phyloP scores from a whole-genome alignment of 2,888 invertebrate genomes.

The Cryptocephalus primarius region DNA sequence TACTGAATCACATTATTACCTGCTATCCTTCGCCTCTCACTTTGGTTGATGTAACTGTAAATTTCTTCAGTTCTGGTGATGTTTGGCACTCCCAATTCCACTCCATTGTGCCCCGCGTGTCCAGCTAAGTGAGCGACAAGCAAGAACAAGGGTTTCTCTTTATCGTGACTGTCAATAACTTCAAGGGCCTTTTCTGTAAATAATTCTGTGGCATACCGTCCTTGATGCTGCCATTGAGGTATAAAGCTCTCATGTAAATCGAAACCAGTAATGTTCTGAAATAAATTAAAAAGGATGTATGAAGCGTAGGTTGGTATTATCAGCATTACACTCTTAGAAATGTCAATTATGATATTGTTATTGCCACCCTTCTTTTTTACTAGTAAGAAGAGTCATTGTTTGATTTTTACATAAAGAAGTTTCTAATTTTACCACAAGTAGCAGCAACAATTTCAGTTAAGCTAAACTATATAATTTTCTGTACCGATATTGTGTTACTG shows the following conservation, averaged over 20 bases:
- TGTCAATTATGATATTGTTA: too few relatives aligned
- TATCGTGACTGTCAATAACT: slow-evolving; percentile 49
- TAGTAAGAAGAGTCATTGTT: too few relatives aligned
- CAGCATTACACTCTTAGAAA: too few relatives aligned
- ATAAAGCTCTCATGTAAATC: slow-evolving; percentile 36
- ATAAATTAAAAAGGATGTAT: slow-evolving; percentile 6
- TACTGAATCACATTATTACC: slow-evolving; percentile 38
- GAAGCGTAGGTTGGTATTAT: too few relatives aligned
- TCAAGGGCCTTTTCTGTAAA: slow-evolving; percentile 54
- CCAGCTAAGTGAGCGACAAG: slow-evolving; percentile 63
- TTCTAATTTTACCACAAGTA: too few relatives aligned
- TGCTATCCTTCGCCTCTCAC: slow-evolving; percentile 55
- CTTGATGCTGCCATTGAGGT: slow-evolving; percentile 40
- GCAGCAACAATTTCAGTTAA: background rate
- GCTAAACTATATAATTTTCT: too few relatives aligned
- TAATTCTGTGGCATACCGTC: slow-evolving; percentile 59
- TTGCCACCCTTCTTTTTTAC: too few relatives aligned
- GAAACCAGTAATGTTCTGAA: slow-evolving; percentile 35
- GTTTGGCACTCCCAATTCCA: slow-evolving; percentile 58
- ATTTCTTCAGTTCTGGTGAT: slow-evolving; percentile 45
- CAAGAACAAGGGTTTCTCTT: slow-evolving; percentile 57
- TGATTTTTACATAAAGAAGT: too few relatives aligned
- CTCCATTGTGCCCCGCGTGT: slow-evolving; percentile 39
- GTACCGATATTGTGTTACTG: too few relatives aligned
- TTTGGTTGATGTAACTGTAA: slow-evolving; percentile 55